Percentiles rank a stretch among this genome's conserved stretches.
Conservation (phyloP, 2,113 vertebrate genomes). For the Myanophis thanlyinensis region DNA sequence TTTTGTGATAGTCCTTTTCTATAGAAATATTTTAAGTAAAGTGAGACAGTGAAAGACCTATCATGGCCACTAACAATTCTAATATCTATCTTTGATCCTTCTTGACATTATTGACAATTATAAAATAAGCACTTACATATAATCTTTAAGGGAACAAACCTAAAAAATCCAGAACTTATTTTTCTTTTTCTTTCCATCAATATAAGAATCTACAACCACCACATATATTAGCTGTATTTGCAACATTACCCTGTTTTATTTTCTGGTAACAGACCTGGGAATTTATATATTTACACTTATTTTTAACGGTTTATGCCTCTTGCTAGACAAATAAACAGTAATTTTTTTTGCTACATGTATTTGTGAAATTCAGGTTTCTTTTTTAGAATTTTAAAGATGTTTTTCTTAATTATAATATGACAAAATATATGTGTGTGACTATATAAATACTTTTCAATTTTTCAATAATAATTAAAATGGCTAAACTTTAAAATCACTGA, state of each 20-base stretch:
- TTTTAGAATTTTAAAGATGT: neutral
- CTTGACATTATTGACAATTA: neutral
- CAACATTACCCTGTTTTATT: neutral
- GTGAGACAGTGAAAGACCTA: neutral
- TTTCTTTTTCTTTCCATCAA: neutral
- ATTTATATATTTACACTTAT: neutral
- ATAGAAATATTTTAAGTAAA: neutral
- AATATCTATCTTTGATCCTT: neutral
- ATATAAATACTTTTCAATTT: slow-evolving; percentile 25
- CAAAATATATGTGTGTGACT: slow-evolving; percentile 3
- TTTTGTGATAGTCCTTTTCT: slow-evolving; percentile 4
- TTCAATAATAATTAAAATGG: slow-evolving; percentile 16
- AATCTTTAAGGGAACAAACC: neutral
- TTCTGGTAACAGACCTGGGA: neutral
- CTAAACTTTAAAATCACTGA: slow-evolving; percentile 22
- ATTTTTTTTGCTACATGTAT: neutral
- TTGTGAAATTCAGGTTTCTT: neutral
- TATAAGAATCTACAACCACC: neutral
- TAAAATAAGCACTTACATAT: neutral
- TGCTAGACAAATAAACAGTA: neutral
- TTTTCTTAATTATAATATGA: neutral
- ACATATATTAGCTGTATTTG: neutral
- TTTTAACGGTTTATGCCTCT: neutral
- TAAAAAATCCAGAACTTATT: neutral
- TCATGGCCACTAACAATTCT: neutral